A percentile compares a stretch with the other conserved stretches of the same genome.
phyloP scores from a whole-genome alignment of 2,888 invertebrate genomes.

The Caenorhabditis afra region DNA sequence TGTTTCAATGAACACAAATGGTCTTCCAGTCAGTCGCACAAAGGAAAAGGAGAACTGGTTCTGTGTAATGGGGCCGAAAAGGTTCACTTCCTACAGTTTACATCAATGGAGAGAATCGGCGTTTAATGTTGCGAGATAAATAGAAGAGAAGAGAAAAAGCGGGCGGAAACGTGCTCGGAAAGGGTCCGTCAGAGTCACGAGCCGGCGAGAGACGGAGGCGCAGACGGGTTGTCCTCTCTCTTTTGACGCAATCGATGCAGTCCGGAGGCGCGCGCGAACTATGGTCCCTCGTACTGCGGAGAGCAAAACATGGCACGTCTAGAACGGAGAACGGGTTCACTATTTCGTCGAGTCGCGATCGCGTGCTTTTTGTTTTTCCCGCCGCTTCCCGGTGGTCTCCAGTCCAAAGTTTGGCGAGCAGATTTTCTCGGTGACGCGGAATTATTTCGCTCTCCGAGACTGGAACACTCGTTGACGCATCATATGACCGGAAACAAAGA shows the following conservation, averaged over 20 bases:
- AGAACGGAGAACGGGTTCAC: neutral
- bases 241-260: slow-evolving; percentile 18
- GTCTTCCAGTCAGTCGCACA: no score
- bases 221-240: slow-evolving; percentile 5
- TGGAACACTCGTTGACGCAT: slow-evolving; percentile 28
- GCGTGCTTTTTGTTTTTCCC: slow-evolving; percentile 16
- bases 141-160: slow-evolving; percentile 12
- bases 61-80: neutral
- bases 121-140: no score
- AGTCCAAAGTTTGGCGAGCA: slow-evolving; percentile 53
- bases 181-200: slow-evolving; percentile 35
- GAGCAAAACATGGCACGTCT: neutral
- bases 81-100: no score
- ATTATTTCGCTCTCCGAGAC: slow-evolving; percentile 4
- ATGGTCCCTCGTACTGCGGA: no score
- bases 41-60: slow-evolving; percentile 13
- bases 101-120: neutral
- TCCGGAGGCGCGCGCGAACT: no score
- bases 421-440: slow-evolving; percentile 52
- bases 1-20: slow-evolving; percentile 3
- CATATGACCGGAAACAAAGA: slow-evolving; percentile 49
- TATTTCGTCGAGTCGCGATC: no score
- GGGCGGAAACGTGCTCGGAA: slow-evolving; percentile 17
- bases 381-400: slow-evolving; percentile 17
- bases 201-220: slow-evolving; percentile 14